These are phyloP conservation scores for Helicorthomorpha holstii DNA, from an alignment of 1,140 invertebrate species.

Conservation along the genomic window DNA sequence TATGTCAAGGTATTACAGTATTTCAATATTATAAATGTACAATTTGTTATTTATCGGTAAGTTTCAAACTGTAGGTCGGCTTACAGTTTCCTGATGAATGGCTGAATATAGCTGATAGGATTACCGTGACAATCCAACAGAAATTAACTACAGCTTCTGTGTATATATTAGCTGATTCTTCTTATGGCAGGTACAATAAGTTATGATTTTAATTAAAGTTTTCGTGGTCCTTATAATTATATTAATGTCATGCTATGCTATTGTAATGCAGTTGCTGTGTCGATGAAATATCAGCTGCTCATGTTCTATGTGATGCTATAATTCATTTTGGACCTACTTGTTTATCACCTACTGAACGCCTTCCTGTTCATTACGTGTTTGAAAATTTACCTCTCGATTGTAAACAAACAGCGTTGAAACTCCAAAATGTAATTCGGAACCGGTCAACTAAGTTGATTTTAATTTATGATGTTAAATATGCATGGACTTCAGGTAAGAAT, in stretches of 20 bases:
- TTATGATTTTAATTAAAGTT: constrained; percentile 4
- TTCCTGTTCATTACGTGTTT: constrained; percentile 52
- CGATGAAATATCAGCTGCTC: constrained; percentile 76
- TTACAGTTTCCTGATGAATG: constrained; percentile 80
- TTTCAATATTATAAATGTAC: no score
- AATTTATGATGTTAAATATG: constrained; percentile 28
- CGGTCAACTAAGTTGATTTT: constrained; percentile 18
- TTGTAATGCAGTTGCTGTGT: constrained; percentile 58
- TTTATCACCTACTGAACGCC: constrained; percentile 39
- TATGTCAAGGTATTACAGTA: constrained; percentile 51
- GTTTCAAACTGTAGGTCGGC: constrained; percentile 60
- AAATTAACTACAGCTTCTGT: constrained; percentile 35
- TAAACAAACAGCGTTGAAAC: constrained; percentile 8
- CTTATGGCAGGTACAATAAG: constrained; percentile 58
- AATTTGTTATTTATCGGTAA: constrained; percentile 15
- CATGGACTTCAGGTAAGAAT: constrained; percentile 1
- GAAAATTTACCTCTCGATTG: constrained; percentile 19
- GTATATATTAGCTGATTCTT: constrained; percentile 79
- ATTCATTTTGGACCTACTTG: constrained; percentile 85
- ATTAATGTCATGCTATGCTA: constrained; percentile 1
- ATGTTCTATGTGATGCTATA: constrained; percentile 55
- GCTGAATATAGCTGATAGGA: constrained; percentile 45
- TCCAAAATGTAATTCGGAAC: constrained; percentile 1
- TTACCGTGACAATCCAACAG: constrained; percentile 45
- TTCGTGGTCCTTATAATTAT: no score